phyloP scores from a whole-genome alignment of 2,113 vertebrate genomes.

The Syngnathus typhle region DNA sequence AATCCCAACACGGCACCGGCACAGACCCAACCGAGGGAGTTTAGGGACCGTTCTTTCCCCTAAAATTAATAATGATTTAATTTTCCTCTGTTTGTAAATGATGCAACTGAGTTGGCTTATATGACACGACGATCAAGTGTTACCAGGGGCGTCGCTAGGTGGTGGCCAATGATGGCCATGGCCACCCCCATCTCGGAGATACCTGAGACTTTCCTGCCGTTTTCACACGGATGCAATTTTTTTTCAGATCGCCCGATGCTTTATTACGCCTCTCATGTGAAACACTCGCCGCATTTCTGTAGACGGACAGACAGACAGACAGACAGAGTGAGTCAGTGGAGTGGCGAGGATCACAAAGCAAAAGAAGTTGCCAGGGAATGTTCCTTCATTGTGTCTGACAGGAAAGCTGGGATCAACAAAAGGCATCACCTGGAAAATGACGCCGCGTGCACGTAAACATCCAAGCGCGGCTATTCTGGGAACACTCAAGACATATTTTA shows the following conservation, averaged over 20 bases:
- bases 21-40: no score
- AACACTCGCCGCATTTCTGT: neutral
- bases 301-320: neutral
- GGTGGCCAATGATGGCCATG: no score
- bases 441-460: neutral
- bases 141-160: no score
- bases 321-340: neutral
- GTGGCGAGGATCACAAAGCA: neutral
- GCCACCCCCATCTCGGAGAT: no score
- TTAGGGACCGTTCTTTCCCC: no score
- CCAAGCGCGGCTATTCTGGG: neutral
- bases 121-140: no score
- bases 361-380: slow-evolving; percentile 5
- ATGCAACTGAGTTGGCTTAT: no score
- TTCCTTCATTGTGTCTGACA: slow-evolving; percentile 3
- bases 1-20: neutral
- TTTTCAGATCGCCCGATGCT: neutral
- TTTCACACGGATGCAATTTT: no score
- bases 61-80: no score
- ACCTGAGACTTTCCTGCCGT: no score
- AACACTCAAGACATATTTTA: neutral
- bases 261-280: neutral
- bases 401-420: slow-evolving; percentile 5
- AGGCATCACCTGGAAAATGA: slow-evolving; percentile 5
- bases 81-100: no score